Conservation (phyloP, 2,113 vertebrate genomes). For the Tor tambroides region DNA sequence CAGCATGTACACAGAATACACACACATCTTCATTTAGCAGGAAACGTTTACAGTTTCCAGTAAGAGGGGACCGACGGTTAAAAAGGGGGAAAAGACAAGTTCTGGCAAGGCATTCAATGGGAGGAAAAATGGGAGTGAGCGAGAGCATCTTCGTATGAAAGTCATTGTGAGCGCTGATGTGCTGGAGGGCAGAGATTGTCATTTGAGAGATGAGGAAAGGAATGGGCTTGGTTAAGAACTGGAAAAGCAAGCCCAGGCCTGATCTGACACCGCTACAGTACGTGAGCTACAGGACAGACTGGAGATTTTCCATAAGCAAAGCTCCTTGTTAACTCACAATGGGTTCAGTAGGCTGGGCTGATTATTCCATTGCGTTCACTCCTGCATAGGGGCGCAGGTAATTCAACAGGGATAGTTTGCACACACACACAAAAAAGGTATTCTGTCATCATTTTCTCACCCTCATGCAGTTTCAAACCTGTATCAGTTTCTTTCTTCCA, state of each 20-base stretch:
- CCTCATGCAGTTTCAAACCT: neutral
- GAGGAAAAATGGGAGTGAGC: constrained; percentile 6
- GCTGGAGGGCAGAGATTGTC: constrained; percentile 42
- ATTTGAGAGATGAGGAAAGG: constrained; percentile 37
- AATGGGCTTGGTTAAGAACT: constrained; percentile 35
- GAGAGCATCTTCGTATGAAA: constrained; percentile 21
- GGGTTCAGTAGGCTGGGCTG: constrained; percentile 18
- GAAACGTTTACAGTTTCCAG: constrained; percentile 48
- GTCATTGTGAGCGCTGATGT: constrained; percentile 18
- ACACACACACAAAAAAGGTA: neutral
- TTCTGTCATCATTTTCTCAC: neutral
- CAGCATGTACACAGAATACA: constrained; percentile 41
- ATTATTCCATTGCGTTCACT: neutral
- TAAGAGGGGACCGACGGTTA: constrained; percentile 31
- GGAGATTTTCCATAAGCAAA: constrained; percentile 19
- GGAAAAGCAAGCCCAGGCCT: constrained; percentile 38
- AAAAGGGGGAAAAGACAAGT: constrained; percentile 22
- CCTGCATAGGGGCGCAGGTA: neutral
- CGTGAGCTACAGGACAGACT: constrained; percentile 29
- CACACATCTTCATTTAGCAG: constrained; percentile 30
- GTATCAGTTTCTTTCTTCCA: neutral
- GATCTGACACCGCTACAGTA: constrained; percentile 33
- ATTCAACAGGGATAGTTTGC: neutral
- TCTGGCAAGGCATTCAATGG: constrained; percentile 13
- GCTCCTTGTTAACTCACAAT: constrained; percentile 20